Base-by-base conservation (phyloP, 92 coral and sea anemone genomes). In the Zoanthus gigantus region DNA sequence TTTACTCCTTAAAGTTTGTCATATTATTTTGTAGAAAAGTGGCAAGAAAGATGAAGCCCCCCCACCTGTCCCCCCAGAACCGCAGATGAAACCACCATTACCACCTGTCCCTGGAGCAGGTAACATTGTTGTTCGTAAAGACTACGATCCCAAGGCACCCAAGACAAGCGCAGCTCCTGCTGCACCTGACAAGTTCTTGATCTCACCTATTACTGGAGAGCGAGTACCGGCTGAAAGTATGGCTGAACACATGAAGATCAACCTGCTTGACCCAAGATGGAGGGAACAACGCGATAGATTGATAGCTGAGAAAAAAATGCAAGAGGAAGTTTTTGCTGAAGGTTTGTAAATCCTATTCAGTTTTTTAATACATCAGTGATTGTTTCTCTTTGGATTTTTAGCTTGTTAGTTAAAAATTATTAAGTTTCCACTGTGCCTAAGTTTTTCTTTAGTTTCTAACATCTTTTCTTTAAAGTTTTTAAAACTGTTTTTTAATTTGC, bases 241-340 rank as follows among this genome's bases (percentile, higher is more conserved):
- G 98, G 99, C 96, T 5, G 99, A 97, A 37, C 99, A 97, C 83
- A 97, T 97, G 99, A 97, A 97, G 92, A 97, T 97, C 87, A 97
- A 95, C 85, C 79, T 97, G 85, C 77, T 97, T 79, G 99, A 97
- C 91, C 99, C 99, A 34, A 92, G 98, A 65, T 97, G 99, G 99
- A 95, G 95, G 76, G 99, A 95, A 72, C 99, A 97, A 85, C 86
- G 99, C 60, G 99, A 97, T 83, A 90, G 97, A 77, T 94, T 91
- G 50, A 61, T 95, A 83, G 93, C 85, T 34, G 99, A 97, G 83
- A 97, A 94, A 88, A 97, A 97, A 75, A 91, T 91, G 42, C 99
- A 97, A 44, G 99, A 97, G 17, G 94, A 93, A 77, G 99, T 97
- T 23, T 97, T 88, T 86, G 99, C 99, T 31, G 98, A 96, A 87